Base-by-base conservation (phyloP, 2,888 invertebrate species). In the Cerceris ruficornis region DNA sequence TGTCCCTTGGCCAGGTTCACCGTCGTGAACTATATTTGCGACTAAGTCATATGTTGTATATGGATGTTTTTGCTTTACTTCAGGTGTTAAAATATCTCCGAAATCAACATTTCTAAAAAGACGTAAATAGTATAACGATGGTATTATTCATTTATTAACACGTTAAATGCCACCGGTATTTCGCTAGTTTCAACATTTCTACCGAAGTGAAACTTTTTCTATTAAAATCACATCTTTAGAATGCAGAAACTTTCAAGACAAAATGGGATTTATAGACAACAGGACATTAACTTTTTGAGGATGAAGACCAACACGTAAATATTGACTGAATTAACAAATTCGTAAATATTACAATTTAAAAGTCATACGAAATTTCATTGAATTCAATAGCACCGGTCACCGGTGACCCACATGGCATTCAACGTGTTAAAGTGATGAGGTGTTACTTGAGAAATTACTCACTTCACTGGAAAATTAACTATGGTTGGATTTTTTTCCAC, bases 401-500 rank as follows among this genome's bases (percentile, higher is more conserved):
- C 4, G 17, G 7, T 55, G 7, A 6, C 17, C 11, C 7, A 9
- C 6, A 55, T 28, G 5, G 6, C 55, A n/a, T n/a, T n/a, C n/a
- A n/a, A n/a, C n/a, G n/a, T 7, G 41, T 0, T n/a, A 59, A 13
- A 11, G 7, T 42, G 5, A n/a, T 13, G n/a, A 50, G n/a, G 13
- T 39, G 17, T 57, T 8, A 54, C 15, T 49, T 11, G 62, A 2
- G n/a, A 49, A 17, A 86, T 49, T 58, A 76, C 96, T 95, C 94
- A 98, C 98, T 98, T 98, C 77, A 99, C 98, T 5, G 99, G 99
- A 92, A 99, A 99, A 92, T 99, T 99, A 2, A 99, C 99, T 89
- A 99, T 99, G 0, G 99, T 99, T 0, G 99, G 99, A 94, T 99
- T 99, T 93, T 99, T 99, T 92, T 99, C 99, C 15, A 98, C 95